Conservation (phyloP, 2,888 invertebrate genomes). For the Anthrax anthrax region DNA sequence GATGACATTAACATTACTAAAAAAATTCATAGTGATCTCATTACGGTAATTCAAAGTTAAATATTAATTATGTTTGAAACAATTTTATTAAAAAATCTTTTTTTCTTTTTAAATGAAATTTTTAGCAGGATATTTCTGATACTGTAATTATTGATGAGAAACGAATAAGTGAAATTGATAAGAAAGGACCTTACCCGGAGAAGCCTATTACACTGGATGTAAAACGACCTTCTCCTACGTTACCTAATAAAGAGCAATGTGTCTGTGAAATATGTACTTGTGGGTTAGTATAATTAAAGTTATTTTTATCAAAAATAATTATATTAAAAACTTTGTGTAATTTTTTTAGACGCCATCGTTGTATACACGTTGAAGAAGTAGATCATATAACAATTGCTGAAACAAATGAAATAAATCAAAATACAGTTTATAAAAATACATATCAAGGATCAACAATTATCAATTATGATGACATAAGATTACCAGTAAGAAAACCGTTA, state of each 20-base stretch:
- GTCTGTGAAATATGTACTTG: slow-evolving; percentile 84
- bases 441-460: slow-evolving; percentile 17
- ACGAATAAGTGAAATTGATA: neutral
- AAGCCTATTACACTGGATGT: neutral
- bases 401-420: slow-evolving; percentile 4
- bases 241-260: slow-evolving; percentile 55
- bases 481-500: slow-evolving; percentile 37
- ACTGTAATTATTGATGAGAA: neutral
- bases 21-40: too few relatives aligned
- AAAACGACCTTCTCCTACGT: neutral
- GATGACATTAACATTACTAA: too few relatives aligned
- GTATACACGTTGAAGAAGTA: slow-evolving; percentile 44
- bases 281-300: slow-evolving; percentile 49
- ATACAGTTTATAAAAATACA: slow-evolving; percentile 30
- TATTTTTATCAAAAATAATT: too few relatives aligned
- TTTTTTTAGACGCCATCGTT: slow-evolving; percentile 62
- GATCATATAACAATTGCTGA: slow-evolving; percentile 11
- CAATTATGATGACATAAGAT: slow-evolving; percentile 22
- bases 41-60: neutral
- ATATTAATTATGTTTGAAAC: neutral
- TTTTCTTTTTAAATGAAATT: neutral
- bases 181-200: neutral
- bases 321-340: neutral
- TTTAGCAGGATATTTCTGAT: neutral
- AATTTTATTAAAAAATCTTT: neutral